These are phyloP conservation scores for Odontamblyopus lacepedii DNA, from an alignment of 2,797 vertebrate species.

Conservation along the genomic window DNA sequence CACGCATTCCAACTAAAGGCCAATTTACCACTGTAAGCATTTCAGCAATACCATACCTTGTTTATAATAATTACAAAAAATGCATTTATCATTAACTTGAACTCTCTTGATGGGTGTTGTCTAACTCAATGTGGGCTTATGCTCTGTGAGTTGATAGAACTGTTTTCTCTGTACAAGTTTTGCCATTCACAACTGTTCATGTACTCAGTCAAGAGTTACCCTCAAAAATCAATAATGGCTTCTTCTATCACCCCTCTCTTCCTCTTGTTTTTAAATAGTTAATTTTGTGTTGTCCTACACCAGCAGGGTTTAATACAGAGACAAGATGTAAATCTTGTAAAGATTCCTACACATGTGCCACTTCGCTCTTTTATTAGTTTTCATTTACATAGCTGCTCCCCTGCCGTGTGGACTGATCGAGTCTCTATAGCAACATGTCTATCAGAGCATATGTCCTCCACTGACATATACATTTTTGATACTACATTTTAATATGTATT, in stretches of 20 bases:
- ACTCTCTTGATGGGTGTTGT: no score
- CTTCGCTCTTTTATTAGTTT: constrained; percentile 21
- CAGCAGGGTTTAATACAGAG: constrained; percentile 15
- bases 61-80: no score
- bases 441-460: not conserved
- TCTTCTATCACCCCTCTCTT: not conserved
- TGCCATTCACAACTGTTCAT: not conserved
- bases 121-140: no score
- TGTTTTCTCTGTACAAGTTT: not conserved
- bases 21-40: no score
- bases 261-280: not conserved
- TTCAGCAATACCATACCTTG: no score
- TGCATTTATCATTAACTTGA: no score
- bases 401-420: constrained; percentile 20
- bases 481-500: not conserved
- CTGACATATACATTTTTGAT: not conserved
- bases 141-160: not conserved
- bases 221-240: not conserved
- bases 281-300: not conserved
- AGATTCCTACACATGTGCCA: not conserved
- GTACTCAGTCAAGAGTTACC: not conserved
- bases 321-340: not conserved
- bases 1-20: no score
- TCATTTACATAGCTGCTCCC: constrained; percentile 15
- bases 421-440: constrained; percentile 43